Percentiles rank a stretch among this genome's conserved stretches.
Conservation (phyloP, 2,797 vertebrate genomes). For the Peromyscus eremicus region DNA sequence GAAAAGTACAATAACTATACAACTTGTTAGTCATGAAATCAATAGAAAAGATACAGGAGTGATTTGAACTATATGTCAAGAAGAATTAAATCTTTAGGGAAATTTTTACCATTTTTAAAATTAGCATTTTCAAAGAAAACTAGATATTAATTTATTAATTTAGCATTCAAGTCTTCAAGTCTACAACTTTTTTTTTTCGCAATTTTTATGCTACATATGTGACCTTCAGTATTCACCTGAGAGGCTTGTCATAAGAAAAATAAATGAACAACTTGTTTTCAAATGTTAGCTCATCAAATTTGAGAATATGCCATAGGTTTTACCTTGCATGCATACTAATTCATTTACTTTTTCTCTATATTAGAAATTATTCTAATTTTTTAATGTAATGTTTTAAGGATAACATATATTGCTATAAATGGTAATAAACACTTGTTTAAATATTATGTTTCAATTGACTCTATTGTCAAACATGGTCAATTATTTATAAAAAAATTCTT, state of each 20-base stretch:
- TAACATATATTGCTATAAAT: background rate
- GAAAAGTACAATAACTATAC: background rate
- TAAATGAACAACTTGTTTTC: background rate
- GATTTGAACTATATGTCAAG: conserved; percentile 62
- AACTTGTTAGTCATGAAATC: conserved; percentile 58
- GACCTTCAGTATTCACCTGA: background rate
- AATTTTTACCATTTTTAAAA: conserved; percentile 66
- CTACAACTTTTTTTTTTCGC: background rate
- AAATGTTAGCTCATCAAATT: background rate
- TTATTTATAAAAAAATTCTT: background rate
- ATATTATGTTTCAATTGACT: background rate
- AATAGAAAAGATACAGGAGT: conserved; percentile 22
- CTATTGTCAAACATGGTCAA: background rate
- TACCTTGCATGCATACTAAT: background rate
- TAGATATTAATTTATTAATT: background rate
- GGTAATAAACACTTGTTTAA: background rate
- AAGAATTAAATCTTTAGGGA: conserved; percentile 51
- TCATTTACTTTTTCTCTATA: background rate
- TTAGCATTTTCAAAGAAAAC: conserved; percentile 9
- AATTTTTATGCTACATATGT: background rate
- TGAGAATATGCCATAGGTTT: background rate
- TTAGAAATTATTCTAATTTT: background rate
- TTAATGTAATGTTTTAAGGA: background rate
- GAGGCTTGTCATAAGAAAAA: conserved; percentile 20
- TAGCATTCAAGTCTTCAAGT: background rate